Conservation (phyloP, 1,140 invertebrate species). For the Aphaenogaster rudis region DNA sequence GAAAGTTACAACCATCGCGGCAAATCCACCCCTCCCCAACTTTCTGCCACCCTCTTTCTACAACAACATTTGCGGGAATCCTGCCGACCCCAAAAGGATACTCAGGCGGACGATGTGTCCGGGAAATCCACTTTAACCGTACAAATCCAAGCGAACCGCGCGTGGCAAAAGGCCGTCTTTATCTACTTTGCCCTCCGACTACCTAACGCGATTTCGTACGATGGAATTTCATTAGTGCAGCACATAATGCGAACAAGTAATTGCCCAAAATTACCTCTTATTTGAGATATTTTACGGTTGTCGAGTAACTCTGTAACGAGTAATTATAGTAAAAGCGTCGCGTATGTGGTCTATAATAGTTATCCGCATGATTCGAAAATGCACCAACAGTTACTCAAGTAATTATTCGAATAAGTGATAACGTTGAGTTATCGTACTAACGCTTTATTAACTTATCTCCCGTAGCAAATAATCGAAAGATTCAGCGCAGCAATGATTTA, state of each 20-base stretch:
- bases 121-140: constrained; percentile 63
- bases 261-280: constrained; percentile 22
- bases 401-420: constrained; percentile 6
- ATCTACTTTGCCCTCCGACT: constrained; percentile 45
- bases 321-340: constrained; percentile 17
- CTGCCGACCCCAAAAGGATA: constrained; percentile 37
- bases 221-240: constrained; percentile 52
- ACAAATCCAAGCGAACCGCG: constrained; percentile 53
- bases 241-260: constrained; percentile 26
- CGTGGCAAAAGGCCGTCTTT: constrained; percentile 53
- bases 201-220: constrained; percentile 42
- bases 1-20: constrained; percentile 45
- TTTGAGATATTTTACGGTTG: constrained; percentile 13
- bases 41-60: background rate
- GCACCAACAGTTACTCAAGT: background rate
- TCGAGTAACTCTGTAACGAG: constrained; percentile 15
- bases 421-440: background rate
- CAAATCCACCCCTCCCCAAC: constrained; percentile 1
- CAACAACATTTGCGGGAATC: constrained; percentile 30
- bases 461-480: background rate
- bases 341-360: background rate
- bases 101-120: constrained; percentile 25
- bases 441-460: background rate
- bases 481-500: background rate
- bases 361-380: background rate